A percentile compares a stretch with the other conserved stretches of the same genome.
These are phyloP conservation scores for Clarias laeviceps DNA, from an alignment of 2,797 vertebrate genomes.

Conservation along the genomic window DNA sequence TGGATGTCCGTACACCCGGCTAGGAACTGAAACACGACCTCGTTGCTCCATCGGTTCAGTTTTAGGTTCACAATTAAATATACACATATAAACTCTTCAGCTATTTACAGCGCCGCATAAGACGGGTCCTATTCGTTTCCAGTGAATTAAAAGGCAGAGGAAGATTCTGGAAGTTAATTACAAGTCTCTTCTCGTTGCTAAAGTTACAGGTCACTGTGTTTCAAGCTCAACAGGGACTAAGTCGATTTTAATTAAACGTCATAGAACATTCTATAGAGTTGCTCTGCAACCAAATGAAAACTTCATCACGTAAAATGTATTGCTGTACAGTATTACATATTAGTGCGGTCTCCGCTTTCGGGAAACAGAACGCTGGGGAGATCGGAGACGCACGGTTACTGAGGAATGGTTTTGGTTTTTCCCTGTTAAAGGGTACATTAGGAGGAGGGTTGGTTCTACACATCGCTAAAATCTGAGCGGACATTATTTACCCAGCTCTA, in stretches of 20 bases:
- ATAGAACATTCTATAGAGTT: constrained; percentile 79
- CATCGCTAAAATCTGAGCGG: constrained; percentile 26
- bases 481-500: constrained; percentile 28
- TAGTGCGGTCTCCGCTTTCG: constrained; percentile 49
- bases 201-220: constrained; percentile 56
- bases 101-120: constrained; percentile 74
- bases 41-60: constrained; percentile 60
- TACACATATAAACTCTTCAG: constrained; percentile 64
- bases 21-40: constrained; percentile 58
- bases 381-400: constrained; percentile 51
- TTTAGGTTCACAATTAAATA: constrained; percentile 76
- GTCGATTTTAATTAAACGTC: constrained; percentile 80
- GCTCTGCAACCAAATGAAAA: constrained; percentile 88
- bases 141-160: constrained; percentile 68
- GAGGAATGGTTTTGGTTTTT: constrained; percentile 36
- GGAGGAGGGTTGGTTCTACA: constrained; percentile 28
- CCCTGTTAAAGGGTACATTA: constrained; percentile 16
- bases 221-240: constrained; percentile 73
- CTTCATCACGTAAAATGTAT: constrained; percentile 70
- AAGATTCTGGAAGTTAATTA: constrained; percentile 67
- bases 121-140: constrained; percentile 67
- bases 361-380: not conserved
- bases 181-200: constrained; percentile 53
- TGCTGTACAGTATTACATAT: constrained; percentile 60
- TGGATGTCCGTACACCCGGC: constrained; percentile 50